Evolutionary conservation across 1,140 invertebrate genomes (phyloP).

Genomic region (Apolygus lucorum): DNA sequence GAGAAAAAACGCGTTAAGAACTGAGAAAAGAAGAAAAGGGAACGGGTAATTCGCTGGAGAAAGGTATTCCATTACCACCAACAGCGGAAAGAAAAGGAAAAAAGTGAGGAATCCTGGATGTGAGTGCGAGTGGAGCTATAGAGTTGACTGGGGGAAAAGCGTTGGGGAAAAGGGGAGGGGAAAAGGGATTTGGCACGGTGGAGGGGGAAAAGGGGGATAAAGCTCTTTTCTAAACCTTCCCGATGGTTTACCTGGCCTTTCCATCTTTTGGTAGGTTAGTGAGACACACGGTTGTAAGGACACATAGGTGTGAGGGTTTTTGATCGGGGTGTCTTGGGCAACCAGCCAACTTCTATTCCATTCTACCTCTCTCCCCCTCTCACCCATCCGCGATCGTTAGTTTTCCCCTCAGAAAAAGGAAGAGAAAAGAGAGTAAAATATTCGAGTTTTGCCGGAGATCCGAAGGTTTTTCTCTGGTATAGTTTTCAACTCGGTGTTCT

Average conservation of each 20-base stretch:
- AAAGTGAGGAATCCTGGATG: too few relatives aligned
- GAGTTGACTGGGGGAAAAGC: background rate
- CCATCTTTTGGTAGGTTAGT: background rate
- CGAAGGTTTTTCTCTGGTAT: too few relatives aligned
- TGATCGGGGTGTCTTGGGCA: background rate
- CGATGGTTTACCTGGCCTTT: background rate
- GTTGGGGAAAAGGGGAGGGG: background rate
- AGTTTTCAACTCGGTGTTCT: too few relatives aligned
- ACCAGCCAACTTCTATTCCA: background rate
- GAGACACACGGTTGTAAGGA: background rate
- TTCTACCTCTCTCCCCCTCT: background rate
- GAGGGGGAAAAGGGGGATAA: too few relatives aligned
- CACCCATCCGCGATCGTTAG: too few relatives aligned
- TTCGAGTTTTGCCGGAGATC: too few relatives aligned
- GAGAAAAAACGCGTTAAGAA: too few relatives aligned
- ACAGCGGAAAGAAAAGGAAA: too few relatives aligned
- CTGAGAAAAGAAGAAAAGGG: too few relatives aligned
- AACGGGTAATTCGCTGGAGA: too few relatives aligned
- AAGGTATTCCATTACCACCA: background rate
- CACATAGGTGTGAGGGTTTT: background rate
- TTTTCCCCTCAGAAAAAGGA: too few relatives aligned
- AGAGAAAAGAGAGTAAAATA: too few relatives aligned
- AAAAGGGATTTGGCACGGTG: slow-evolving; percentile 1
- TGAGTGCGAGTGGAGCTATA: background rate
- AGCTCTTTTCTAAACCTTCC: background rate